These are phyloP conservation scores for Octonoba sinensis DNA, from an alignment of 2,888 invertebrate species.

Conservation along the genomic window DNA sequence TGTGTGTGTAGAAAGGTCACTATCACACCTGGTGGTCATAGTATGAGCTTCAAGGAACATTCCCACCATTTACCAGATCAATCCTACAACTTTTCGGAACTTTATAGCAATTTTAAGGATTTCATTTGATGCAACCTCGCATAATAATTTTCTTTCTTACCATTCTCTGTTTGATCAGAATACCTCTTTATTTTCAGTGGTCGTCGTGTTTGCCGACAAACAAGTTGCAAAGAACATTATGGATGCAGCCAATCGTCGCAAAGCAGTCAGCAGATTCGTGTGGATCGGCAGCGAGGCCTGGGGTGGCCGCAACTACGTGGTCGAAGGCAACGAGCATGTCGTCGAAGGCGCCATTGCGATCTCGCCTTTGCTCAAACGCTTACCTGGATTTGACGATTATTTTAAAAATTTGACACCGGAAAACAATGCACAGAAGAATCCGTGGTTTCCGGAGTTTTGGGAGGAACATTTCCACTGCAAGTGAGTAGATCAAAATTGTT, in stretches of 20 bases:
- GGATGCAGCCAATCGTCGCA: conserved; percentile 71
- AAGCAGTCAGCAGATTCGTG: conserved; percentile 71
- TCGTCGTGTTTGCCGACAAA: conserved; percentile 74
- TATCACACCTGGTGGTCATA: too few relatives aligned
- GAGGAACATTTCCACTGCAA: conserved; percentile 72
- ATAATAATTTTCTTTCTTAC: too few relatives aligned
- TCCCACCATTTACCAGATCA: too few relatives aligned
- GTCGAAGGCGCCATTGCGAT: conserved; percentile 75
- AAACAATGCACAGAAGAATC: conserved; percentile 71
- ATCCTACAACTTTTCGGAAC: too few relatives aligned
- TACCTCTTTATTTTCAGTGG: conserved; percentile 70
- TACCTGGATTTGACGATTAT: conserved; percentile 74
- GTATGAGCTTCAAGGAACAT: too few relatives aligned
- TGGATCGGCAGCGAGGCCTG: conserved; percentile 76
- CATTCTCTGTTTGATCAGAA: too few relatives aligned
- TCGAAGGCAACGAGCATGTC: conserved; percentile 69
- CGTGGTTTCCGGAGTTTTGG: conserved; percentile 75
- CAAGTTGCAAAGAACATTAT: conserved; percentile 72
- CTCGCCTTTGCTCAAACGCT: conserved; percentile 73
- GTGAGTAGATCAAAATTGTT: conserved; percentile 38
- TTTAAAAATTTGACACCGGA: conserved; percentile 71
- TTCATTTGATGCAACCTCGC: too few relatives aligned
- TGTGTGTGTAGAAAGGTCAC: too few relatives aligned
- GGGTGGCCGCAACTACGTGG: conserved; percentile 70
- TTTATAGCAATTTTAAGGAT: too few relatives aligned